phyloP scores from a whole-genome alignment of 2,113 vertebrate species.

The Spea bombifrons region DNA sequence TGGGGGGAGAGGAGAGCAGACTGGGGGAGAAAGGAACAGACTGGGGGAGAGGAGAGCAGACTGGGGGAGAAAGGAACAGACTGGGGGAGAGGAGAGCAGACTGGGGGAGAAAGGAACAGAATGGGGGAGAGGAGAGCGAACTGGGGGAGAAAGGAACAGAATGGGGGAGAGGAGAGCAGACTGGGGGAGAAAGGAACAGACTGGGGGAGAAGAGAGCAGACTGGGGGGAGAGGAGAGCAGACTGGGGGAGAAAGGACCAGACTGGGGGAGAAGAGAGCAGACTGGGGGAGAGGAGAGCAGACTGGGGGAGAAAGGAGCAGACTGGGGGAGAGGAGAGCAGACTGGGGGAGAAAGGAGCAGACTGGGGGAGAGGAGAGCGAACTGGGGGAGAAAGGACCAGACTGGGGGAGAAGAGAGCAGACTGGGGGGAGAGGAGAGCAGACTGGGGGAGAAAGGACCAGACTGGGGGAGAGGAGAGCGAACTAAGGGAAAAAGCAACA shows the following conservation, averaged over 20 bases:
- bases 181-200: conserved; percentile 9
- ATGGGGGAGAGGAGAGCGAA: neutral
- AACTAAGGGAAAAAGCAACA: too few species aligned
- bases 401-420: conserved; percentile 10
- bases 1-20: neutral
- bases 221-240: neutral
- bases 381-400: conserved; percentile 4
- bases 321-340: neutral
- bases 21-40: conserved; percentile 6
- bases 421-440: conserved; percentile 32
- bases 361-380: neutral
- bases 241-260: conserved; percentile 40
- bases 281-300: conserved; percentile 3
- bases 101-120: neutral
- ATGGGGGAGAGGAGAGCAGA: neutral
- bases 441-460: neutral
- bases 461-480: too few species aligned
- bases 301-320: conserved; percentile 11
- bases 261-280: conserved; percentile 1
- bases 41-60: neutral
- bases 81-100: neutral
- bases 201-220: conserved; percentile 64
- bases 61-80: conserved; percentile 7
- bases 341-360: neutral
- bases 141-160: conserved; percentile 2